phyloP scores from a whole-genome alignment of 2,113 vertebrate genomes.

The Orycteropus afer region DNA sequence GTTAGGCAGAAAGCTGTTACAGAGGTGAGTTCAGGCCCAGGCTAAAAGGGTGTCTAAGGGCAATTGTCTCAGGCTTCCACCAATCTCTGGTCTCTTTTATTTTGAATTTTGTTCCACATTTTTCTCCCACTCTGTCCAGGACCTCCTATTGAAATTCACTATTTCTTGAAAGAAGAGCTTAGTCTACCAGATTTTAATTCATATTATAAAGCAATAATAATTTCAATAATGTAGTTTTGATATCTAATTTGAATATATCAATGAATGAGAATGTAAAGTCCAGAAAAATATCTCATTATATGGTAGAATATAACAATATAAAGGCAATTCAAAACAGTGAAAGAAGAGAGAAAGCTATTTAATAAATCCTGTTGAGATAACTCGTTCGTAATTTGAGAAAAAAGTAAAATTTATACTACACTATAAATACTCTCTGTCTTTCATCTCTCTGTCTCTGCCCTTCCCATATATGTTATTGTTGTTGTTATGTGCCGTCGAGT shows the following conservation, averaged over 20 bases:
- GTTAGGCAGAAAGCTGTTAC: too few relatives aligned
- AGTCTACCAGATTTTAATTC: constrained; percentile 21
- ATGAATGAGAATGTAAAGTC: not conserved
- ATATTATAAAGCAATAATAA: not conserved
- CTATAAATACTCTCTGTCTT: not conserved
- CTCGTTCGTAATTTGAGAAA: not conserved
- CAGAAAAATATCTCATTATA: not conserved
- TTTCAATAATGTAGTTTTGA: not conserved
- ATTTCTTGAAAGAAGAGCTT: not conserved
- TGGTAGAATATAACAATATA: constrained; percentile 28
- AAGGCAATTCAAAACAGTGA: constrained; percentile 17
- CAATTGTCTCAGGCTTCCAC: too few relatives aligned
- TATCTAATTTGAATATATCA: not conserved
- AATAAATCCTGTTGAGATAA: constrained; percentile 25
- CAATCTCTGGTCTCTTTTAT: too few relatives aligned
- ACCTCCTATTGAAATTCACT: too few relatives aligned
- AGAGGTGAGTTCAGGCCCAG: too few relatives aligned
- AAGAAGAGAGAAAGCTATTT: not conserved
- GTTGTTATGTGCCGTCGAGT: too few relatives aligned
- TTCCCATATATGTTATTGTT: not conserved
- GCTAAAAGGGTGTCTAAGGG: too few relatives aligned
- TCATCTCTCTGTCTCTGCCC: too few relatives aligned
- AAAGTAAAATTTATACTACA: constrained; percentile 19
- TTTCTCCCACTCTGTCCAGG: too few relatives aligned
- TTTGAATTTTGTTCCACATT: too few relatives aligned